Base-by-base conservation (phyloP, 2,113 vertebrate species). In the Macroglossus sobrinus region DNA sequence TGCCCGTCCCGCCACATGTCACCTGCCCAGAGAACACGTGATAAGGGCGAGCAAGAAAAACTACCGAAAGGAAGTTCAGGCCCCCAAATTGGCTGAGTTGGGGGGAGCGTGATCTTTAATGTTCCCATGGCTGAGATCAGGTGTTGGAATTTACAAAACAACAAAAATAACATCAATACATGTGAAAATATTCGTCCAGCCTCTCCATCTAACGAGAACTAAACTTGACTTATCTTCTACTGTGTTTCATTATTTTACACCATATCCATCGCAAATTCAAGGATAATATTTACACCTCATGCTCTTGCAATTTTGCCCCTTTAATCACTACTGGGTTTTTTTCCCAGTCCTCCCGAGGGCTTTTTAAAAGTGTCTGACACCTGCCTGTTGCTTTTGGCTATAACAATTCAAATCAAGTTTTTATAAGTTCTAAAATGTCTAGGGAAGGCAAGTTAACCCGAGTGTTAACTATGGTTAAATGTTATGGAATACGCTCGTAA, bases 321-420 rank as follows among this genome's bases (percentile, higher is more conserved):
- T 78, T 84, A 94, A 90, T 96, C 75, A 92, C 33, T 66, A 55
- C 63, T 74, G 57, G 33, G 5, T 57, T 61, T 92, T 50, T 80
- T 74, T 14, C 26, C 26, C 43, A n/a, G 61, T 79, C 84, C 97
- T 96, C 90, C 92, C 86, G 22, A 80, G 45, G 71, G 89, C 64
- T 85, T 97, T 95, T 95, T 89, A 96, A 98, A 97, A 92, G 81
- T 94, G 92, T 93, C 82, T 93, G 69, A 89, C 97, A 98, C 92
- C 69, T 96, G 93, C 80, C 81, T 91, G 53, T 75, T 84, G 71
- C 78, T 90, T 96, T 97, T 57, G 91, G 88, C 95, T 96, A 71
- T 35, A 88, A 78, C 11, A 4, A 63, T 88, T 97, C 93, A 90
- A 97, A 93, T 92, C 76, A 97, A 94, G 92, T 96, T 95, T 53